These are phyloP conservation scores for Lophura nycthemera DNA, from an alignment of 2,113 vertebrate genomes.

Conservation along the genomic window DNA sequence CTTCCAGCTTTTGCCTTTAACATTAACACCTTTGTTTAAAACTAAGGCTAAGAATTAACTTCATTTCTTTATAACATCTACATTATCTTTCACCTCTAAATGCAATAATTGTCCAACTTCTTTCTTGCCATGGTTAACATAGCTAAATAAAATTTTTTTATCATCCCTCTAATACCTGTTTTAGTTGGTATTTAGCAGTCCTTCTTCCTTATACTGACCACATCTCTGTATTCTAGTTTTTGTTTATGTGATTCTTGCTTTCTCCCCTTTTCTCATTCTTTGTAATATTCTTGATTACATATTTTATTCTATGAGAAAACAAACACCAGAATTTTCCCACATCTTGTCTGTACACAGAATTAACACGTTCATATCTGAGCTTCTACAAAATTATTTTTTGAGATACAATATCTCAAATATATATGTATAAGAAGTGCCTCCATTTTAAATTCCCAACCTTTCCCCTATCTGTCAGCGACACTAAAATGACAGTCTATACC, in stretches of 20 bases:
- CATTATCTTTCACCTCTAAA: background rate
- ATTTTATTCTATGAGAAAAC: background rate
- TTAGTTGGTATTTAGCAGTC: background rate
- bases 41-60: background rate
- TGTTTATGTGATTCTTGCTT: background rate
- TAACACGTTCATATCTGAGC: background rate
- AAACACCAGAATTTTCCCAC: background rate
- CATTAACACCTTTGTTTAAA: background rate
- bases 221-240: background rate
- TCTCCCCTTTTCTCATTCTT: background rate
- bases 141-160: background rate
- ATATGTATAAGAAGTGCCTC: background rate
- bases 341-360: background rate
- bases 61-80: background rate
- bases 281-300: background rate
- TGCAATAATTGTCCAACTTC: background rate
- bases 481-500: background rate
- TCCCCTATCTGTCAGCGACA: background rate
- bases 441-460: background rate
- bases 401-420: background rate
- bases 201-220: background rate
- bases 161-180: background rate
- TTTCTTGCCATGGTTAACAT: background rate
- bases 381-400: background rate
- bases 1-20: background rate